Conservation (phyloP, 2,888 invertebrate genomes). For the Himalopsyche japonica region DNA sequence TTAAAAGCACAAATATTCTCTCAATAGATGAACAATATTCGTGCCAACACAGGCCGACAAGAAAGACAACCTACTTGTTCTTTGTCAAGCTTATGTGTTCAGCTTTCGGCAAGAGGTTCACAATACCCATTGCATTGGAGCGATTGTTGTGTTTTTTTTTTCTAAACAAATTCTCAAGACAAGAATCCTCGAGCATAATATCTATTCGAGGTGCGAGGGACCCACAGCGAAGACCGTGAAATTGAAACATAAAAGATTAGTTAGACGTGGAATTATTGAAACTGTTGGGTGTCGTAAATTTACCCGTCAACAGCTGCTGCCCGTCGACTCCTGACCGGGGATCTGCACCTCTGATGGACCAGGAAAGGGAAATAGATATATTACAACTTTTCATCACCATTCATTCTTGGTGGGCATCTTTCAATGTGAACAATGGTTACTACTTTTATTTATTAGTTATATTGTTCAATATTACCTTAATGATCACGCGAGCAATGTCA, state of each 20-base stretch:
- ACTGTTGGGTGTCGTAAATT: constrained; percentile 35
- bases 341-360: background rate
- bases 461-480: background rate
- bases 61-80: background rate
- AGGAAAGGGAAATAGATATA: constrained; percentile 3
- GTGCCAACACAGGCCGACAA: background rate
- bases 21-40: background rate
- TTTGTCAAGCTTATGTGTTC: background rate
- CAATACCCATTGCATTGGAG: background rate
- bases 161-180: constrained; percentile 32
- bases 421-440: background rate
- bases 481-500: background rate
- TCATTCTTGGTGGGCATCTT: background rate
- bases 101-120: background rate
- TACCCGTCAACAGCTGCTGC: constrained; percentile 39
- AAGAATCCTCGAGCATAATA: background rate
- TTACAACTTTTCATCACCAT: background rate
- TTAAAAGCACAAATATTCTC: background rate
- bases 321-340: background rate
- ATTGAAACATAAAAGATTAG: constrained; percentile 34
- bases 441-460: background rate
- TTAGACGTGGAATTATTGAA: constrained; percentile 30
- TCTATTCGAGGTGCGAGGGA: constrained; percentile 11
- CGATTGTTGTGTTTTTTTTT: constrained; percentile 29
- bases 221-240: constrained; percentile 41